Conservation (phyloP, 2,888 invertebrate species). For the Aspidiotus rigidus region DNA sequence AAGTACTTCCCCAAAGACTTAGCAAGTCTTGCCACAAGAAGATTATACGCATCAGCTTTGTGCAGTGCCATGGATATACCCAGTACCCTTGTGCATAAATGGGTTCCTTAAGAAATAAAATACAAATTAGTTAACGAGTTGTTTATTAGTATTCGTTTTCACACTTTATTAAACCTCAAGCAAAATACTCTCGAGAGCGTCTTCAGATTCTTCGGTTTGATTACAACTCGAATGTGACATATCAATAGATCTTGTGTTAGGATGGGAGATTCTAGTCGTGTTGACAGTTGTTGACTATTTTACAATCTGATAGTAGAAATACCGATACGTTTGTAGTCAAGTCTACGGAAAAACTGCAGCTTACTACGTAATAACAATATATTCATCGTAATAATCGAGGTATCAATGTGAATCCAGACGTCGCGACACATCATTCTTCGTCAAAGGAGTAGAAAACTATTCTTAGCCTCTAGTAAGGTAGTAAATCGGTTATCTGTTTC, state of each 20-base stretch:
- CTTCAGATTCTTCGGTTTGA: slow-evolving; percentile 1
- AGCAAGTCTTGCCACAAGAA: no score
- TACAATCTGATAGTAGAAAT: slow-evolving; percentile 16
- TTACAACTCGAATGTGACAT: slow-evolving; percentile 12
- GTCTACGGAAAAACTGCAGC: slow-evolving; percentile 11
- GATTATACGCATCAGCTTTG: background rate
- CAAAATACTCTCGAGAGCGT: slow-evolving; percentile 4
- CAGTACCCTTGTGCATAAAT: background rate
- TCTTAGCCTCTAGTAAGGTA: background rate
- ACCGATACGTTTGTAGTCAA: slow-evolving; percentile 12
- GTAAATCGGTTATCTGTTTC: background rate
- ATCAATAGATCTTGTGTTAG: slow-evolving; percentile 11
- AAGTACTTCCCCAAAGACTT: background rate
- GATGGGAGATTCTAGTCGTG: slow-evolving; percentile 14
- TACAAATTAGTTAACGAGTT: background rate
- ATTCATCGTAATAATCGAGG: slow-evolving; percentile 16
- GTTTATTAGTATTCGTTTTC: background rate
- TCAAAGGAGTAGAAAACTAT: slow-evolving; percentile 10
- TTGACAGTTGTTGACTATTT: slow-evolving; percentile 17
- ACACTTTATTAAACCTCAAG: background rate
- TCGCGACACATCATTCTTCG: slow-evolving; percentile 19
- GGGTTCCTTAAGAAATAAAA: background rate
- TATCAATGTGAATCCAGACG: slow-evolving; percentile 12
- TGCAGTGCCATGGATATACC: background rate
- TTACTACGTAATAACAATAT: slow-evolving; percentile 21